Evolutionary conservation across 2,888 invertebrate genomes (phyloP), one percentile per base, ranked within the genome.

Genomic region (Torymus tubicola): DNA sequence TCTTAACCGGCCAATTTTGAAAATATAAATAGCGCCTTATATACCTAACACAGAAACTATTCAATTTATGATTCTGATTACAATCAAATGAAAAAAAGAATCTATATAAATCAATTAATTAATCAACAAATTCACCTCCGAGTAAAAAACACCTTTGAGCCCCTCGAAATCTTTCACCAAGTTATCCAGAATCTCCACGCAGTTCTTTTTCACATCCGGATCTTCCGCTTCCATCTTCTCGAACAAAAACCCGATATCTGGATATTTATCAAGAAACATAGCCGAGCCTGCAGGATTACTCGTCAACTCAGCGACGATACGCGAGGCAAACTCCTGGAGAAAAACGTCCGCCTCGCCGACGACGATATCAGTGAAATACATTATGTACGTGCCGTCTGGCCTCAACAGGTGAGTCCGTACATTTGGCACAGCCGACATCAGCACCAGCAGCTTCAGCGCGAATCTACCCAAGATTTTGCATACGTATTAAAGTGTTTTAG

Each of bases 131-230:
- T 42, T 42, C 5, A 88, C 88, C 85, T 88, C 83, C 1, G 86
- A 76, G 1, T 70, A 50, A 0, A 83, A 70, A 21, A 93, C 91
- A 84, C 91, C 89, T 0, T 92, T 86, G 0, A 92, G 91, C 52
- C 92, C 92, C 0, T 91, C 85, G 0, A 92, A 92, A 80, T 93
- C 93, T 16, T 91, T 91, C n/a, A 93, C 86, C 0, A 93, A 87
- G 84, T 93, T 92, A 84, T 91, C 91, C 5, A 93, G 81, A 76
- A 93, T 93, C 91, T 93, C 92, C 13, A 93, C 87, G 76, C 92
- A 92, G 86, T 93, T 93, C 83, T 92, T 93, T 86, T 93, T 93
- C 0, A 93, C 92, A 82, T 93, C 93, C 16, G 93, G 93, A 86
- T 93, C 93, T 0, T 90, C 86, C 58, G 92, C 92, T 83, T 91